phyloP scores from a whole-genome alignment of 2,888 invertebrate genomes.

The Boloria selene region DNA sequence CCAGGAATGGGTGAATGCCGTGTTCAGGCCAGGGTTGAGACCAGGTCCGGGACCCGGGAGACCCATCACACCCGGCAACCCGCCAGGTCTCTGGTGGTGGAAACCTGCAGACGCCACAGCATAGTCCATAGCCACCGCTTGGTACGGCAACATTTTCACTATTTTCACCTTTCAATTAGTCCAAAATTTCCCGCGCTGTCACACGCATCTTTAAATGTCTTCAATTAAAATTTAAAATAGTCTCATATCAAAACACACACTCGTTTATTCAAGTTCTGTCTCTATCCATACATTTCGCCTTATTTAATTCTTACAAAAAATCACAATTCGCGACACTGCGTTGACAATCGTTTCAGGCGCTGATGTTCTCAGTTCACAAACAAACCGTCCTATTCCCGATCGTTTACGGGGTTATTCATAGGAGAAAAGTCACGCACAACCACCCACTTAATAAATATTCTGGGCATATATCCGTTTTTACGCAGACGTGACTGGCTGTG shows the following conservation, averaged over 20 bases:
- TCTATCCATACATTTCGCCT: conserved; percentile 37
- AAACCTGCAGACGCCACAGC: conserved; percentile 83
- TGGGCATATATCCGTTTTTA: conserved; percentile 84
- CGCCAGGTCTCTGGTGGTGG: conserved; percentile 78
- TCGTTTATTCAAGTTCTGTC: conserved; percentile 22
- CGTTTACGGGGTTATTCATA: conserved; percentile 75
- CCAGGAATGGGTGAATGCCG: conserved; percentile 97
- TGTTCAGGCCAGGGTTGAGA: conserved; percentile 80
- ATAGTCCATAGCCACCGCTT: conserved; percentile 94
- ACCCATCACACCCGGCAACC: conserved; percentile 81
- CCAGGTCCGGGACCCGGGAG: conserved; percentile 79
- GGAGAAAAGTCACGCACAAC: conserved; percentile 82
- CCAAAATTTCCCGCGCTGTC: conserved; percentile 51
- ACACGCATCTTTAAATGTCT: conserved; percentile 53
- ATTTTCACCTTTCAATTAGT: conserved; percentile 36
- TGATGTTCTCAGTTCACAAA: conserved; percentile 72
- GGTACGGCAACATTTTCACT: conserved; percentile 91
- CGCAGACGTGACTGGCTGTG: conserved; percentile 79
- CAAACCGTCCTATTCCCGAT: conserved; percentile 72
- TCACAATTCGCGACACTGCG: conserved; percentile 42
- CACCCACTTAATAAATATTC: conserved; percentile 84
- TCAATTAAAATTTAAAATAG: conserved; percentile 27
- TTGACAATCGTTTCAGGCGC: conserved; percentile 48
- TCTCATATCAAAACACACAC: conserved; percentile 49
- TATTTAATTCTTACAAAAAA: conserved; percentile 35